Conservation (phyloP, 2,888 invertebrate species). For the Labia minor region DNA sequence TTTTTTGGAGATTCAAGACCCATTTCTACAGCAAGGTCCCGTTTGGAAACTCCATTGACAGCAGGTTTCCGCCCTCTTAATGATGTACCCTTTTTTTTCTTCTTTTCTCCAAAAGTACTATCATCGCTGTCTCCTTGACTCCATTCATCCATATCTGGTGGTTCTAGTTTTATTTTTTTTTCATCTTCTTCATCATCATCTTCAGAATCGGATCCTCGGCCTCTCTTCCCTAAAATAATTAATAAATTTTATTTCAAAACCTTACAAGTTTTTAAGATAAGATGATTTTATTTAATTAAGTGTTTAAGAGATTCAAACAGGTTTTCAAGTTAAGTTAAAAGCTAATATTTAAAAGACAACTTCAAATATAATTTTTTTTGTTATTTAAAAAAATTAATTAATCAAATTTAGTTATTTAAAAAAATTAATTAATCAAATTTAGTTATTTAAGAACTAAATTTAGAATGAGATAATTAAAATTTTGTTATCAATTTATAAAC, state of each 20-base stretch:
- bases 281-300: background rate
- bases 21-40: slow-evolving; percentile 21
- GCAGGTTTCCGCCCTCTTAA: background rate
- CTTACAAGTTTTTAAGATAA: background rate
- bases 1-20: slow-evolving; percentile 23
- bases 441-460: too few relatives aligned
- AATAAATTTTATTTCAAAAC: slow-evolving; percentile 18
- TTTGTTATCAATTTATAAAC: too few relatives aligned
- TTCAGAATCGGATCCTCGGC: slow-evolving; percentile 42
- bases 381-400: too few relatives aligned
- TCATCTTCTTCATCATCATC: slow-evolving; percentile 39
- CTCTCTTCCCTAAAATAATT: slow-evolving; percentile 36
- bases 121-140: slow-evolving; percentile 40
- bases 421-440: too few relatives aligned
- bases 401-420: too few relatives aligned
- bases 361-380: too few relatives aligned
- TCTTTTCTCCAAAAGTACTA: slow-evolving; percentile 25
- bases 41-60: background rate
- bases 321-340: too few relatives aligned
- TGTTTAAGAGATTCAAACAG: too few relatives aligned
- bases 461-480: too few relatives aligned
- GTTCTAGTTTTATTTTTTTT: slow-evolving; percentile 47
- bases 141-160: slow-evolving; percentile 40
- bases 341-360: too few relatives aligned
- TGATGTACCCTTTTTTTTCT: slow-evolving; percentile 14